A percentile compares a stretch with the other conserved stretches of the same genome.
phyloP scores from a whole-genome alignment of 2,797 vertebrate genomes.

The Parotocinclus haroldoi region DNA sequence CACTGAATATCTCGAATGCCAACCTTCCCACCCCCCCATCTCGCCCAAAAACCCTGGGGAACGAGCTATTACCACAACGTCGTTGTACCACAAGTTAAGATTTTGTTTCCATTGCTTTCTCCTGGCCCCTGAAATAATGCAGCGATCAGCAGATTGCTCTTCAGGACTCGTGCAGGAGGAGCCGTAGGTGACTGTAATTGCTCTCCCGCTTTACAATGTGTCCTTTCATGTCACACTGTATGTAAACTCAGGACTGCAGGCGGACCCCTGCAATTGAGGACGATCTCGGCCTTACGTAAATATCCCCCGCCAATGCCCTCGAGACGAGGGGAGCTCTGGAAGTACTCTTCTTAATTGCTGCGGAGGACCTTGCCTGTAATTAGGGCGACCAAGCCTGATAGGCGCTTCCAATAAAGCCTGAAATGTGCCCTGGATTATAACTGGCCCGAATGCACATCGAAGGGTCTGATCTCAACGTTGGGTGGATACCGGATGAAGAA shows the following conservation, averaged over 20 bases:
- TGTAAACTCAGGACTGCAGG: conserved; percentile 23
- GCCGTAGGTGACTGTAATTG: conserved; percentile 30
- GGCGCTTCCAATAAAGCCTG: conserved; percentile 25
- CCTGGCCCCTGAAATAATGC: conserved; percentile 19
- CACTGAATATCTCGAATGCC: too few species aligned
- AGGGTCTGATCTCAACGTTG: not conserved
- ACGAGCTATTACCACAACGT: not conserved
- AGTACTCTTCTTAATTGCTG: conserved; percentile 50
- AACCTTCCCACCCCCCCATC: too few species aligned
- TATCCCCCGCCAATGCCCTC: conserved; percentile 13
- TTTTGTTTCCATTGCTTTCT: conserved; percentile 5
- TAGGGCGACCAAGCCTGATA: conserved; percentile 24
- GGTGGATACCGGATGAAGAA: not conserved
- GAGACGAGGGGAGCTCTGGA: conserved; percentile 47
- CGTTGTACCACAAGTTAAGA: conserved; percentile 7
- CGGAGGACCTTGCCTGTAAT: conserved; percentile 44
- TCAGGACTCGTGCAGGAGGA: conserved; percentile 26
- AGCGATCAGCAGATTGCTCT: conserved; percentile 29
- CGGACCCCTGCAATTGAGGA: conserved; percentile 16
- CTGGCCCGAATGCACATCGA: not conserved
- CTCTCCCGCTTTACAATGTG: conserved; percentile 17
- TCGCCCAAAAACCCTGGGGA: too few species aligned
- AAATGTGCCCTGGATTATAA: conserved; percentile 6
- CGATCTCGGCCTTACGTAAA: conserved; percentile 24
- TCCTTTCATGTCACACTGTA: conserved; percentile 21